phyloP scores from a whole-genome alignment of 2,888 invertebrate genomes.

The Scaptomyza flava region DNA sequence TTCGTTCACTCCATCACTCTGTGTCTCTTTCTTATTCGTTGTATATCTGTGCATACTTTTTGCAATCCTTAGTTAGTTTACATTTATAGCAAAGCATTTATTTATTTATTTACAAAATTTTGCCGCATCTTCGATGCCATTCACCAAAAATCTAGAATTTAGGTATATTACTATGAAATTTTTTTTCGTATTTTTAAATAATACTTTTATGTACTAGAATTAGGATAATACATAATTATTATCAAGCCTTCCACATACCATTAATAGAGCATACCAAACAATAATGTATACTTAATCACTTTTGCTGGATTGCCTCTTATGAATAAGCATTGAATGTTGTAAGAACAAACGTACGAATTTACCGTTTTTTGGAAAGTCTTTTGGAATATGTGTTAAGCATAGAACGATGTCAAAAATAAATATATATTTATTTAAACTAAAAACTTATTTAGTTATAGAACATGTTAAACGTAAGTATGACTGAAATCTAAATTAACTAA shows the following conservation, averaged over 20 bases:
- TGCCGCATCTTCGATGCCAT: slow-evolving; percentile 40
- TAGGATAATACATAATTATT: slow-evolving; percentile 9
- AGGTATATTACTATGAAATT: slow-evolving; percentile 21
- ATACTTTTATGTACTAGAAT: slow-evolving; percentile 4
- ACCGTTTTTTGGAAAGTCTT: slow-evolving; percentile 44
- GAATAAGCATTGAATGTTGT: slow-evolving; percentile 60
- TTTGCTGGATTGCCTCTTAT: not conserved
- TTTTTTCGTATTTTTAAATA: slow-evolving; percentile 37
- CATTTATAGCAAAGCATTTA: slow-evolving; percentile 38
- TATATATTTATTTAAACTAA: slow-evolving; percentile 19
- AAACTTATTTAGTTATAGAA: not conserved
- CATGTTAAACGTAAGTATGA: not conserved
- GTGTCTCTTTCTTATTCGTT: slow-evolving; percentile 33
- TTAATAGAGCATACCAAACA: slow-evolving; percentile 33
- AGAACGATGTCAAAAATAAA: slow-evolving; percentile 22
- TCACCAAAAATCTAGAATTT: slow-evolving; percentile 54
- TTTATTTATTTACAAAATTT: slow-evolving; percentile 44
- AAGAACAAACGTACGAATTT: slow-evolving; percentile 65
- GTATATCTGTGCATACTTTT: not conserved
- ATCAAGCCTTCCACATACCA: slow-evolving; percentile 22
- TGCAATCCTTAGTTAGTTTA: slow-evolving; percentile 40
- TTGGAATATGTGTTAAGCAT: slow-evolving; percentile 12
- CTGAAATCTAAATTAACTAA: not conserved
- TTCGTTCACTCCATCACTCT: not conserved
- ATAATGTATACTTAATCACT: slow-evolving; percentile 7